Percentiles rank a stretch among this genome's conserved stretches.
Evolutionary conservation across 2,113 vertebrate species (phyloP).

Genomic region (Penelope pileata): DNA sequence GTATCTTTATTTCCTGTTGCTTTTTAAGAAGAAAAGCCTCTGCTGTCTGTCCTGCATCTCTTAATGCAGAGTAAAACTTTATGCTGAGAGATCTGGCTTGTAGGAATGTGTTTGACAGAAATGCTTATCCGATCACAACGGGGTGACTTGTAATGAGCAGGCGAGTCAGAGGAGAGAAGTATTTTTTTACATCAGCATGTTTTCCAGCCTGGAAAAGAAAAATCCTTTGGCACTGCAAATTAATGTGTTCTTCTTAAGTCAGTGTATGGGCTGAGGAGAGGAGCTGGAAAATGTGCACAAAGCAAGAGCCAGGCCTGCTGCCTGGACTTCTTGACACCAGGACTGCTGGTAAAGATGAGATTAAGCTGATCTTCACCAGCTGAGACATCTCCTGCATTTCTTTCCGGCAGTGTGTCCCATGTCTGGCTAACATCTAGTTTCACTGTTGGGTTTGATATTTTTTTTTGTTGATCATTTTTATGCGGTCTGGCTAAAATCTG

Average conservation of each 20-base stretch:
- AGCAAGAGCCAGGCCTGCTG: not conserved
- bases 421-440: not conserved
- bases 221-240: not conserved
- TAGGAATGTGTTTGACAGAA: not conserved
- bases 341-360: not conserved
- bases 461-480: not conserved
- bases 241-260: not conserved
- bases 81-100: not conserved
- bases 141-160: not conserved
- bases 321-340: not conserved
- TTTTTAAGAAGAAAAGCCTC: not conserved
- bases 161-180: not conserved
- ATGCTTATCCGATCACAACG: not conserved
- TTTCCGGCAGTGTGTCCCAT: not conserved
- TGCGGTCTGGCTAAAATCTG: not conserved
- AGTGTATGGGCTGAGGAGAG: not conserved
- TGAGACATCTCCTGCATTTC: not conserved
- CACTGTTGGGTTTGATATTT: not conserved
- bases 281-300: not conserved
- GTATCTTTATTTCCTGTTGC: not conserved
- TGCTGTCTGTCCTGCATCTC: not conserved
- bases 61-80: not conserved
- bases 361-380: not conserved
- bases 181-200: fast-evolving
- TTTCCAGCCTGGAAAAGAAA: not conserved